Conservation (phyloP, 2,113 vertebrate genomes). For the Patagioenas fasciata region DNA sequence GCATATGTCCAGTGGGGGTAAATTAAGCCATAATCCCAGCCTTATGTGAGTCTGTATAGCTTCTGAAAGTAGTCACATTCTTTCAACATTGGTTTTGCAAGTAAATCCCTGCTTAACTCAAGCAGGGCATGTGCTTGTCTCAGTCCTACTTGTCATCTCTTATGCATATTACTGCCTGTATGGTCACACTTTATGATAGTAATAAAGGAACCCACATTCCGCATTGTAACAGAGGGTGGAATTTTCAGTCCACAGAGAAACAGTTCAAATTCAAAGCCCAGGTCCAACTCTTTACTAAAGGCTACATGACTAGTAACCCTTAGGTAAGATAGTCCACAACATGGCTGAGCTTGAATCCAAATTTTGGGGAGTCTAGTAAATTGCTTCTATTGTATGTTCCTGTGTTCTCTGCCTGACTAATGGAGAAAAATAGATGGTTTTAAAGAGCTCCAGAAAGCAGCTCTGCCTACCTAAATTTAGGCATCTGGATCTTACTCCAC, state of each 20-base stretch:
- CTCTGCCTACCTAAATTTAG: neutral
- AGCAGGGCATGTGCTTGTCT: constrained; percentile 19
- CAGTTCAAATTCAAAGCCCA: neutral
- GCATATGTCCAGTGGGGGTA: neutral
- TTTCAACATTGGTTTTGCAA: neutral
- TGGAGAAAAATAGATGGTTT: neutral
- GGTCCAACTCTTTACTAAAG: neutral
- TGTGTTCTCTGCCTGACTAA: neutral
- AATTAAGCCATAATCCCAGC: neutral
- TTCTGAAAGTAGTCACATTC: neutral
- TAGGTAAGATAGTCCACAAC: neutral
- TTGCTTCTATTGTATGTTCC: neutral
- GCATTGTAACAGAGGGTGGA: neutral
- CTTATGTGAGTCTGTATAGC: neutral
- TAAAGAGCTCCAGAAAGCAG: neutral
- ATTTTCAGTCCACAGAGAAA: neutral
- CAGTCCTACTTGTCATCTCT: constrained; percentile 10
- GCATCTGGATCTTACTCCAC: neutral
- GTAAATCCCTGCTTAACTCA: constrained; percentile 1
- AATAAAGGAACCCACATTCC: neutral
- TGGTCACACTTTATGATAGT: neutral
- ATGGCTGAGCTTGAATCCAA: neutral
- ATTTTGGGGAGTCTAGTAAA: neutral
- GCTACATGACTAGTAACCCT: neutral
- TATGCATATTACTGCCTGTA: neutral